A percentile compares a stretch with the other conserved stretches of the same genome.
Conservation (phyloP, 2,797 vertebrate genomes). For the Myripristis murdjan region DNA sequence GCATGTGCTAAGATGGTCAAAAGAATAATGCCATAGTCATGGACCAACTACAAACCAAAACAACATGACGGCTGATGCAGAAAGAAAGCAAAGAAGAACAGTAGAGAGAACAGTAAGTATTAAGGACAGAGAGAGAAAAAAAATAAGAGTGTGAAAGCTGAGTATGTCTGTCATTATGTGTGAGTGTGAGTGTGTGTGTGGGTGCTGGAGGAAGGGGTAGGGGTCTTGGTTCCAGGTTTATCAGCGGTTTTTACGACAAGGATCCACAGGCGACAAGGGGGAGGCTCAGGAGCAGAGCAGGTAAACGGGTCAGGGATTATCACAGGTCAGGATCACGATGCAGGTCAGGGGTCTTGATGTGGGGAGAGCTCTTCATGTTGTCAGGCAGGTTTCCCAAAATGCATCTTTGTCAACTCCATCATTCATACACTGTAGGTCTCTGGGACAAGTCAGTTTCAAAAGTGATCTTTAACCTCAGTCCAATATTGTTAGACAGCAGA, state of each 20-base stretch:
- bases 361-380: constrained; percentile 20
- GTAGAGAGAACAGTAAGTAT: constrained; percentile 16
- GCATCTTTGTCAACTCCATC: constrained; percentile 21
- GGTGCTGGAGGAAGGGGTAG: background rate
- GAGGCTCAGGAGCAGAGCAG: constrained; percentile 16
- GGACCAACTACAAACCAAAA: constrained; percentile 24
- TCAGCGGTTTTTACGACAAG: constrained; percentile 28
- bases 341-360: constrained; percentile 32
- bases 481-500: background rate
- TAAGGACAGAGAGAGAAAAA: constrained; percentile 25
- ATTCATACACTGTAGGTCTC: background rate
- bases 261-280: constrained; percentile 29
- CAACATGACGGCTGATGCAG: constrained; percentile 3
- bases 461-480: no score
- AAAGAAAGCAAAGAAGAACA: constrained; percentile 12
- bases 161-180: constrained; percentile 6
- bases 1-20: constrained; percentile 8
- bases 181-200: constrained; percentile 16
- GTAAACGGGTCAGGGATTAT: constrained; percentile 22
- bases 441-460: background rate
- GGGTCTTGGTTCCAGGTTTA: background rate
- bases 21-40: background rate
- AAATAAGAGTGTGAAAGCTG: constrained; percentile 9
- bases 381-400: constrained; percentile 76
- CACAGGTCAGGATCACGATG: constrained; percentile 14